A percentile compares a stretch with the other conserved stretches of the same genome.
Conservation (phyloP, 2,888 invertebrate species). For the Drosophila flavopinicola region DNA sequence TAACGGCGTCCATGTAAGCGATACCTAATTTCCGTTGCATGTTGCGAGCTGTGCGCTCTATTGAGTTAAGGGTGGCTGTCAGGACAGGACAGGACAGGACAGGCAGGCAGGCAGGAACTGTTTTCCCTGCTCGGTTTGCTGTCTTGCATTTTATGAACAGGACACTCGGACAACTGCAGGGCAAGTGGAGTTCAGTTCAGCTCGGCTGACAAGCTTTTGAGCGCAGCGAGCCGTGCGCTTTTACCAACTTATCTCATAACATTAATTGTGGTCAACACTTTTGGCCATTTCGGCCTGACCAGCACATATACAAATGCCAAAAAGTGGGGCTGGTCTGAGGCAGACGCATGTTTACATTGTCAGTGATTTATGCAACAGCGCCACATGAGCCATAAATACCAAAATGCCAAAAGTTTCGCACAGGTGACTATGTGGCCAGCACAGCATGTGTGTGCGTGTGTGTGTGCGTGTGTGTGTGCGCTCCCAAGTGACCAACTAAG, state of each 20-base stretch:
- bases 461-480: constrained; percentile 21
- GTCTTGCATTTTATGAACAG: constrained; percentile 76
- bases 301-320: constrained; percentile 38
- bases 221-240: constrained; percentile 68
- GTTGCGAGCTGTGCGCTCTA: constrained; percentile 23
- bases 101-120: too few relatives aligned
- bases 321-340: not conserved
- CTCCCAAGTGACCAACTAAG: constrained; percentile 82
- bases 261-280: constrained; percentile 84
- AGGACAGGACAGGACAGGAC: too few relatives aligned
- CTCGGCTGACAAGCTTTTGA: constrained; percentile 49
- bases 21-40: constrained; percentile 78
- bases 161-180: constrained; percentile 6
- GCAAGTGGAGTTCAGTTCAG: not conserved
- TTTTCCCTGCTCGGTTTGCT: constrained; percentile 22
- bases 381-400: constrained; percentile 82
- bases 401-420: constrained; percentile 76
- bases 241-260: constrained; percentile 83
- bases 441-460: constrained; percentile 18
- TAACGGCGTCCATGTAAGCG: constrained; percentile 68
- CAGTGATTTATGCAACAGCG: constrained; percentile 83
- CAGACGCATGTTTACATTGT: constrained; percentile 73
- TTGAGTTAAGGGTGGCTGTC: constrained; percentile 9
- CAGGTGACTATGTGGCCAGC: constrained; percentile 46
- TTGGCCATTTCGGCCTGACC: constrained; percentile 71